Conservation (phyloP, 2,113 vertebrate species). For the Gasterosteus aculeatus region DNA sequence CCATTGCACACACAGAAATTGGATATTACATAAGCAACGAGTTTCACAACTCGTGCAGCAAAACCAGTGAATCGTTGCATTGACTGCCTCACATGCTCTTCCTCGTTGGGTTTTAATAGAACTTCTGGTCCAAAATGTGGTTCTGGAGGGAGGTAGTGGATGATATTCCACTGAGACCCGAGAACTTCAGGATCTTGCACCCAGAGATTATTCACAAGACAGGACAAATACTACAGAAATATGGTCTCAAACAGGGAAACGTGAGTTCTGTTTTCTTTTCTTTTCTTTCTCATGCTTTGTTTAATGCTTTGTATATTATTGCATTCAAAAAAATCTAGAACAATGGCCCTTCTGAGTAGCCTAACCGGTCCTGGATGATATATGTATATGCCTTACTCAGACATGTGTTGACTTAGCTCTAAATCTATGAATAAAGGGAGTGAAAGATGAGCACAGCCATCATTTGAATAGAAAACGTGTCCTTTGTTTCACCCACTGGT, state of each 20-base stretch:
- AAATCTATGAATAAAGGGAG: not conserved
- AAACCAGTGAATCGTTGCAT: conserved; percentile 4
- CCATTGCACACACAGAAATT: conserved; percentile 23
- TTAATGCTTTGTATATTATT: not conserved
- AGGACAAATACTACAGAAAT: conserved; percentile 66
- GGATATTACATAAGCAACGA: conserved; percentile 25
- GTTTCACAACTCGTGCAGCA: conserved; percentile 17
- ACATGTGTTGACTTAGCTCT: not conserved
- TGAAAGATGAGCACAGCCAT: not conserved
- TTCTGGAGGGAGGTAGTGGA: conserved; percentile 85
- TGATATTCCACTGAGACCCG: conserved; percentile 77
- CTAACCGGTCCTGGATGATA: conserved; percentile 6
- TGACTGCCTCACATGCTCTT: conserved; percentile 4
- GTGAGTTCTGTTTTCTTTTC: conserved; percentile 51
- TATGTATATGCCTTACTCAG: not conserved
- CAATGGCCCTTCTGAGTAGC: not conserved
- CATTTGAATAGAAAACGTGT: not conserved
- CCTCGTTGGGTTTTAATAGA: conserved; percentile 58
- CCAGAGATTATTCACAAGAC: conserved; percentile 81
- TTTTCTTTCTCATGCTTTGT: not conserved
- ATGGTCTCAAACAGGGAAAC: conserved; percentile 63
- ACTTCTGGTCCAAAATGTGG: conserved; percentile 85
- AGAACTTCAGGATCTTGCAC: conserved; percentile 80
- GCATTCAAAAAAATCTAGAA: not conserved
- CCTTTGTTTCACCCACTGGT: not conserved